phyloP scores from a whole-genome alignment of 2,888 invertebrate genomes.

The Napeogenes inachia region DNA sequence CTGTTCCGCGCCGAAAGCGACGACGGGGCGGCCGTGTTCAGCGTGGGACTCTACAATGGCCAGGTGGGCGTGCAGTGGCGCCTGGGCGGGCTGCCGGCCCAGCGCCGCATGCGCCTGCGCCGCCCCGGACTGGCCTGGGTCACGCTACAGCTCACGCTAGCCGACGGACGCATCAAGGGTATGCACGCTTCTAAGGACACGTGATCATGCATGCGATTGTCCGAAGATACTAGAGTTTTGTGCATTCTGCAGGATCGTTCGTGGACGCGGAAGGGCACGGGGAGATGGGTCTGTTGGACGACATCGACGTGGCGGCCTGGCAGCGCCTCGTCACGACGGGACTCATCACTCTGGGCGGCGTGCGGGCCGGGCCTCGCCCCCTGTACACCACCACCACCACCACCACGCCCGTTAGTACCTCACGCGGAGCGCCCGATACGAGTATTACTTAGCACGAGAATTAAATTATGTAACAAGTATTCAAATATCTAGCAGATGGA shows the following conservation, averaged over 20 bases:
- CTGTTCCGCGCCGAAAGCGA: slow-evolving; percentile 81
- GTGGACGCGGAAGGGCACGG: slow-evolving; percentile 73
- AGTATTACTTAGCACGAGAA: too few relatives aligned
- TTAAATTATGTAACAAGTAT: too few relatives aligned
- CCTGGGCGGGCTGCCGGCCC: slow-evolving; percentile 56
- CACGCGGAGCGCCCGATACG: too few relatives aligned
- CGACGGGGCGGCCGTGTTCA: slow-evolving; percentile 76
- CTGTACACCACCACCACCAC: slow-evolving; percentile 28
- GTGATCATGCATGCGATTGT: neutral
- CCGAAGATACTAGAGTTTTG: neutral
- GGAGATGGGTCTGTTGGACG: slow-evolving; percentile 65
- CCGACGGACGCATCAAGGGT: slow-evolving; percentile 37
- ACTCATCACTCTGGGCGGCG: slow-evolving; percentile 60
- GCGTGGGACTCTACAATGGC: slow-evolving; percentile 82
- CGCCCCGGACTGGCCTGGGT: slow-evolving; percentile 53
- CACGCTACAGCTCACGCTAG: slow-evolving; percentile 37
- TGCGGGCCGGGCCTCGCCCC: slow-evolving; percentile 43
- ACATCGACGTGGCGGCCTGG: slow-evolving; percentile 71
- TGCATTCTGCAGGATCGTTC: slow-evolving; percentile 52
- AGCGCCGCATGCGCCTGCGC: slow-evolving; percentile 38
- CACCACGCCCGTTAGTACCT: slow-evolving; percentile 27
- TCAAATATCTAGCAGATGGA: slow-evolving; percentile 42
- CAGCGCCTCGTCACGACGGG: slow-evolving; percentile 69
- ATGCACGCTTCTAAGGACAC: neutral
- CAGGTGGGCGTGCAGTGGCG: slow-evolving; percentile 84